Percentiles rank a stretch among this genome's conserved stretches.
Conservation (phyloP, 1,140 invertebrate species). For the Pseudomyrmex flavicornis region DNA sequence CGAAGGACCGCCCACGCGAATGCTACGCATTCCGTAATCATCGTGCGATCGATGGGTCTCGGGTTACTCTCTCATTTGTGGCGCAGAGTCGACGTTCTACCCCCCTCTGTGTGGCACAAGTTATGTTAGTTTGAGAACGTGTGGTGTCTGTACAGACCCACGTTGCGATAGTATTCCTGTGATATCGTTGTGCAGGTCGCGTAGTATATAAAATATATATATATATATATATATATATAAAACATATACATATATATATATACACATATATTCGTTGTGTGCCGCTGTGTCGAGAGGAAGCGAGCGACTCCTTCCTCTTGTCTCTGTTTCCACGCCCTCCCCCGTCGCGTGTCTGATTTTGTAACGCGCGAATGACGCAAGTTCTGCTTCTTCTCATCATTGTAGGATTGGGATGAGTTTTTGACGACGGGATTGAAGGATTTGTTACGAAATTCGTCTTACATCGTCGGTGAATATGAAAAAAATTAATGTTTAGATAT, state of each 20-base stretch:
- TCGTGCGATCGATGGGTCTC: conserved; percentile 44
- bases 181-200: conserved; percentile 77
- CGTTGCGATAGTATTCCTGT: conserved; percentile 77
- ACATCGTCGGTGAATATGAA: background rate
- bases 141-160: conserved; percentile 76
- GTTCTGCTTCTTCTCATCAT: conserved; percentile 66
- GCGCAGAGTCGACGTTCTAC: conserved; percentile 54
- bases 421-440: conserved; percentile 65
- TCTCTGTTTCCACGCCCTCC: background rate
- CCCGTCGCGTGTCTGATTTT: conserved; percentile 52
- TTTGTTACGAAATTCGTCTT: conserved; percentile 60
- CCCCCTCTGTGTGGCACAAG: conserved; percentile 74
- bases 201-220: conserved; percentile 47
- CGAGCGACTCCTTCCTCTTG: conserved; percentile 47
- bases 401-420: conserved; percentile 47
- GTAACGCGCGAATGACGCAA: conserved; percentile 69
- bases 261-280: conserved; percentile 69
- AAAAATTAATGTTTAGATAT: background rate
- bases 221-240: no score
- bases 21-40: background rate
- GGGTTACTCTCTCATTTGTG: conserved; percentile 41
- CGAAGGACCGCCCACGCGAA: conserved; percentile 45
- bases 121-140: conserved; percentile 79
- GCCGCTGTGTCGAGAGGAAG: conserved; percentile 57
- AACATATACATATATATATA: no score